phyloP scores from a whole-genome alignment of 2,113 vertebrate species.

The Phaethornis superciliosus region DNA sequence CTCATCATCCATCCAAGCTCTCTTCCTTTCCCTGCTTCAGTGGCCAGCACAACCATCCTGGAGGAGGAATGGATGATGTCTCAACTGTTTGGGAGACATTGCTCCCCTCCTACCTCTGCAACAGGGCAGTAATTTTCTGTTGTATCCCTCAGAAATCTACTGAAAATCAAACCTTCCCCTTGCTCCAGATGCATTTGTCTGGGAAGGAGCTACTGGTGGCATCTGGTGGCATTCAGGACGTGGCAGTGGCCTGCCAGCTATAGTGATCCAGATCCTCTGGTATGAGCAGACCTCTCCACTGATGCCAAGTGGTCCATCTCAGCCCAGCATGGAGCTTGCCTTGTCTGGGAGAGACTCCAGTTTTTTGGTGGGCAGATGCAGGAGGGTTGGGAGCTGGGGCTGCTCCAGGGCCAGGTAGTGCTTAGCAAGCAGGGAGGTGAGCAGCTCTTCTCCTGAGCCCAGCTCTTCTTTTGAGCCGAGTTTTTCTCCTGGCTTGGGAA shows the following conservation, averaged over 20 bases:
- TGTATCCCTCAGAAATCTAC: not conserved
- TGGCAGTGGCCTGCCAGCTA: not conserved
- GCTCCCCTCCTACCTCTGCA: not conserved
- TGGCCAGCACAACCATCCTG: not conserved
- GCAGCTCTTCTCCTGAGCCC: not conserved
- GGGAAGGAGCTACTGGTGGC: not conserved
- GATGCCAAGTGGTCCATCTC: not conserved
- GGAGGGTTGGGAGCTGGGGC: not conserved
- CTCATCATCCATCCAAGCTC: not conserved
- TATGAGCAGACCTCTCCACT: fast-evolving
- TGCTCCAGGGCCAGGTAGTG: not conserved
- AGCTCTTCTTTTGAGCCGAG: not conserved
- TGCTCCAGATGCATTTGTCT: not conserved
- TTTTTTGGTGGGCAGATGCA: not conserved
- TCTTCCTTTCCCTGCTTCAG: not conserved
- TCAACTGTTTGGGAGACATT: not conserved
- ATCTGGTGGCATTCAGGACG: not conserved
- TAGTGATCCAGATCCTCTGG: not conserved
- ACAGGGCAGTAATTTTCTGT: not conserved
- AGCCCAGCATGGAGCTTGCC: not conserved
- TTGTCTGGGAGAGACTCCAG: not conserved
- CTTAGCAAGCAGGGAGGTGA: not conserved
- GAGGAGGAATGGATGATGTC: not conserved
- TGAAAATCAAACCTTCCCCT: not conserved
- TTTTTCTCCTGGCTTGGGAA: not conserved